phyloP scores from a whole-genome alignment of 2,888 invertebrate species.

The Xanthorhoe spadicearia region DNA sequence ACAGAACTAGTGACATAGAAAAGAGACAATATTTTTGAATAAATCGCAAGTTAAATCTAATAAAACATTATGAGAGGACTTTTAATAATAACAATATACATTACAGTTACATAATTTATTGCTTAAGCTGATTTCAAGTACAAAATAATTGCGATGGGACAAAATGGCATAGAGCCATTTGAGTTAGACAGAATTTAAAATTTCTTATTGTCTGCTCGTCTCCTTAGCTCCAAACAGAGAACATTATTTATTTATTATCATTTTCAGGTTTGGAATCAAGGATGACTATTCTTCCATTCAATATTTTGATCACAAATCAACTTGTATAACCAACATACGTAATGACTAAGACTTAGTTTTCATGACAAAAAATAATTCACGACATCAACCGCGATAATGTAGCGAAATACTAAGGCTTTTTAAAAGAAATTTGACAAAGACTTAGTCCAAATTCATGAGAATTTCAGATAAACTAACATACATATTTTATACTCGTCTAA shows the following conservation, averaged over 20 bases:
- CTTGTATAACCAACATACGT: background rate
- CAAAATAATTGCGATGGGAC: conserved; percentile 9
- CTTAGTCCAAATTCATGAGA: background rate
- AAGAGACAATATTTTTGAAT: background rate
- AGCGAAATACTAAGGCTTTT: background rate
- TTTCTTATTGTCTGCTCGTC: conserved; percentile 29
- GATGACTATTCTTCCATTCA: background rate
- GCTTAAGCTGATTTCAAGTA: too few species aligned
- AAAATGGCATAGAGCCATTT: conserved; percentile 10
- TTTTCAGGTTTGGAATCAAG: conserved; percentile 8
- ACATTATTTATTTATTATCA: background rate
- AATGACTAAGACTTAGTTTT: background rate
- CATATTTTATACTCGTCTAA: background rate
- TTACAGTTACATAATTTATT: too few species aligned
- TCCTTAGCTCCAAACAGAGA: conserved; percentile 14
- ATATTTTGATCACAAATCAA: background rate
- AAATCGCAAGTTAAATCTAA: background rate
- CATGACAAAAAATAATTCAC: background rate
- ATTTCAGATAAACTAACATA: background rate
- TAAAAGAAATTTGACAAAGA: background rate
- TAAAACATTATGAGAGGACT: conserved; percentile 8
- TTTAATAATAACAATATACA: conserved; percentile 8
- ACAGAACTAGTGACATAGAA: background rate
- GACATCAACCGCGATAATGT: background rate
- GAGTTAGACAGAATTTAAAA: conserved; percentile 18